A percentile compares a stretch with the other conserved stretches of the same genome.
These are phyloP conservation scores for Sipha maydis DNA, from an alignment of 2,888 invertebrate genomes.

Conservation along the genomic window DNA sequence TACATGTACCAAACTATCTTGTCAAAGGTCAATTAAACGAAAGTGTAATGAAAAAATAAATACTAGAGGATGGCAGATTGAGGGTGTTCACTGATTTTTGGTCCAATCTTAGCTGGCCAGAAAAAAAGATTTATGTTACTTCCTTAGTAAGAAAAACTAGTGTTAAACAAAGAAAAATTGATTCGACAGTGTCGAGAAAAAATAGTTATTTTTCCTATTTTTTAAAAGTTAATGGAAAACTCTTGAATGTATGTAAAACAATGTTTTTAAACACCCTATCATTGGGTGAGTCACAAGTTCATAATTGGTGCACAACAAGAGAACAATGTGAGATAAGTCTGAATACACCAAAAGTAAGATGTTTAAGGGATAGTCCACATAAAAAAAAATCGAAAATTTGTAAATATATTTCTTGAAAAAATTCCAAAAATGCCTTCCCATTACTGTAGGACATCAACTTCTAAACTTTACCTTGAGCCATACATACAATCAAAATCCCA, in stretches of 20 bases:
- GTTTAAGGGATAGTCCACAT: background rate
- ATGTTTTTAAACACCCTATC: background rate
- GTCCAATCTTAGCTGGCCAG: background rate
- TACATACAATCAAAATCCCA: background rate
- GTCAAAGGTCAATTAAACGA: background rate
- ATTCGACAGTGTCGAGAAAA: background rate
- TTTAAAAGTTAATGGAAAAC: background rate
- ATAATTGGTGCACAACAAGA: background rate
- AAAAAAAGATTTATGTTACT: background rate
- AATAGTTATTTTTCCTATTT: background rate
- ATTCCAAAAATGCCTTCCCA: background rate
- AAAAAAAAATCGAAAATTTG: slow-evolving; percentile 1
- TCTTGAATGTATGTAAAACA: background rate
- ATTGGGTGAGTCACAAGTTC: background rate
- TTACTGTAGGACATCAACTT: slow-evolving; percentile 3
- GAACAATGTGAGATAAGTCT: background rate
- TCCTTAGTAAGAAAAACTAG: background rate
- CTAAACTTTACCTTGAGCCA: background rate
- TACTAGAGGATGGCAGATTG: background rate
- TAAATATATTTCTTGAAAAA: background rate
- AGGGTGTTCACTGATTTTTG: background rate
- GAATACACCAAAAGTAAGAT: background rate
- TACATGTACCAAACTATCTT: background rate
- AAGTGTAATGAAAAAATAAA: background rate
- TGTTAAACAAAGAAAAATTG: background rate